Evolutionary conservation across 2,888 invertebrate genomes (phyloP).

Genomic region (Pollenia amentaria): DNA sequence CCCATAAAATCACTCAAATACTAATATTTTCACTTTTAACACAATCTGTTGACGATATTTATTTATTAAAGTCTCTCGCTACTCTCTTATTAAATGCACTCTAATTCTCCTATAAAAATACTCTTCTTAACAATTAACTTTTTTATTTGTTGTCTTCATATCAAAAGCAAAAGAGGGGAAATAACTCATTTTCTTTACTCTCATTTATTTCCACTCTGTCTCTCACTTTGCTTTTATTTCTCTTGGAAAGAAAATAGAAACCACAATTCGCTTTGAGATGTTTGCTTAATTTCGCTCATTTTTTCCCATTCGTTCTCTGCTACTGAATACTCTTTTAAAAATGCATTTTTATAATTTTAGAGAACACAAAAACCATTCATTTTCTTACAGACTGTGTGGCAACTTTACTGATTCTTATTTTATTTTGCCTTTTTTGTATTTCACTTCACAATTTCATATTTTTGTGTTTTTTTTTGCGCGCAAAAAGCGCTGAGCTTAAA

Average conservation of each 20-base stretch:
- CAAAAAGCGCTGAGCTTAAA: conserved; percentile 40
- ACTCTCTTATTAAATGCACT: background rate
- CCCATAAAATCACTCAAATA: background rate
- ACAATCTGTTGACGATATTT: background rate
- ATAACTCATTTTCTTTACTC: conserved; percentile 29
- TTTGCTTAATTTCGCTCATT: conserved; percentile 22
- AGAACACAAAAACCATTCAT: conserved; percentile 7
- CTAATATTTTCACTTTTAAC: background rate
- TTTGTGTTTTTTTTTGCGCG: conserved; percentile 44
- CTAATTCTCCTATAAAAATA: conserved; percentile 23
- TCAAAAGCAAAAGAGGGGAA: conserved; percentile 54
- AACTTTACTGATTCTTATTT: conserved; percentile 61
- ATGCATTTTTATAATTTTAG: too few relatives aligned
- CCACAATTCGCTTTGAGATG: conserved; percentile 62
- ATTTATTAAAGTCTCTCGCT: conserved; percentile 9
- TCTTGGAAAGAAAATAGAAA: background rate
- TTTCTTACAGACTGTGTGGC: conserved; percentile 76
- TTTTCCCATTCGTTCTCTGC: conserved; percentile 19
- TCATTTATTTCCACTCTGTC: background rate
- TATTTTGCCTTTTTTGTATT: conserved; percentile 11
- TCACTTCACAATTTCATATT: conserved; percentile 41
- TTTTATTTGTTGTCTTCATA: background rate
- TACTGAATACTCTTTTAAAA: conserved; percentile 7
- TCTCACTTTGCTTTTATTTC: conserved; percentile 25
- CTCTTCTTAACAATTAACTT: background rate